Evolutionary conservation across 2,113 vertebrate genomes (phyloP), one percentile per base, ranked within the genome.

Genomic region (Zingel zingel): DNA sequence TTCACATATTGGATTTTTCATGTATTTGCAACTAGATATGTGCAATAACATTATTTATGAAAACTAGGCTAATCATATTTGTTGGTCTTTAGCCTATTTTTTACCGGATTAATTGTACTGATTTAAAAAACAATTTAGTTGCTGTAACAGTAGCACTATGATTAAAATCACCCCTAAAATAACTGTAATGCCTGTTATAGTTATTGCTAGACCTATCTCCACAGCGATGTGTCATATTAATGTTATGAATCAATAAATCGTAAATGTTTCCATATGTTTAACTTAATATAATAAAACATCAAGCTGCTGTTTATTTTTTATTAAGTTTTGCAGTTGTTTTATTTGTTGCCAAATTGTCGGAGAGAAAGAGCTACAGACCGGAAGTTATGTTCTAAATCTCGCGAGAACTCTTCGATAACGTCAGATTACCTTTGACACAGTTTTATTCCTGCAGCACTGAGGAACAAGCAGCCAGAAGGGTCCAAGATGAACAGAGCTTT

Each of bases 401-500:
- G 93, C 94, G 94, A 94, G 77, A 94, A n/a, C 3, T 62, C 5
- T 0, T n/a, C 0, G 1, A 5, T 2, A 1, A 82, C 85, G 66
- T 86, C 64, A 76, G 14, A 4, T 59, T 27, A 88, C 87, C 88
- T 93, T 89, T 86, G 80, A 48, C 85, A 77, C 62, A 89, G 82
- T 56, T 81, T 21, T 11, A 4, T 61, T 13, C 18, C 27, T 47
- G 70, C 15, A 54, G 62, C 27, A 10, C 10, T 33, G 23, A 66
- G 65, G 65, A 72, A 48, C 58, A 18, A 50, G 53, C 48, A 51
- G 62, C 47, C 2, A 14, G 1, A 66, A 84, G 30, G 8, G 9
- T 73, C 48, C 85, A 93, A 86, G 69, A 95, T 96, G 95, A 92
- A 94, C 54, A 91, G 91, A 82, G 85, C 90, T 1, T 33, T 95